Base-by-base conservation (phyloP, 2,888 invertebrate species). In the Seladonia tumulorum region DNA sequence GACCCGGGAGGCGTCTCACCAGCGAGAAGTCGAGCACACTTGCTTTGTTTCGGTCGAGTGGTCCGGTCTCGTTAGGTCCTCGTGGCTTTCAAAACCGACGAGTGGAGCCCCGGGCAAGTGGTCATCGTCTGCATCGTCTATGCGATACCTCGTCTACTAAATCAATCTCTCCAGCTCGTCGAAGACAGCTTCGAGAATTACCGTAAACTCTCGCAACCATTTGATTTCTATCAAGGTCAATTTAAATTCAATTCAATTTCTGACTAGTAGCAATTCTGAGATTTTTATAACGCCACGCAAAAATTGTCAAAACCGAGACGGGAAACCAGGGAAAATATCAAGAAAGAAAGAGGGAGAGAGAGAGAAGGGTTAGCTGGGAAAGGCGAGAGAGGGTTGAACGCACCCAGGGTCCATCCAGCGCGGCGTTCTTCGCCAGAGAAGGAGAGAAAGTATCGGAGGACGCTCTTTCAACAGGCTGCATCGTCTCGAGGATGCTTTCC, bases 31-130 rank as follows among this genome's bases (percentile, higher is more conserved):
- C 80, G 86, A 90, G 88, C 82, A 88, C 89, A 87, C 88, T 92
- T 77, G 92, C 90, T 92, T 92, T 90, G 89, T 88, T 72, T 79
- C 79, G 77, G 77, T 88, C 86, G 90, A 89, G 91, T 88, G 81
- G 85, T 86, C 89, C 82, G 81, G 89, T 88, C 91, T 90, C 88
- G 88, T 92, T 91, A 90, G 74, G 86, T 75, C 78, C 88, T 91
- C 83, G 77, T 87, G 63, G 78, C 85, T 87, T 87, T 89, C 76
- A 81, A 73, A 68, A 68, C 63, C 53, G n/a, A 22, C 22, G 68
- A 78, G 72, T 82, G 76, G 74, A 81, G 49, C 45, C n/a, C 29
- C 60, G 45, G 14, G 53, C 53, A 53, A 53, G 53, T 53, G 53
- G 53, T 10, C 53, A 53, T 53, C 22, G 10, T 53, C 53, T 53